These are phyloP conservation scores for Osmoderma eremita DNA, from an alignment of 2,888 invertebrate species.

Conservation along the genomic window DNA sequence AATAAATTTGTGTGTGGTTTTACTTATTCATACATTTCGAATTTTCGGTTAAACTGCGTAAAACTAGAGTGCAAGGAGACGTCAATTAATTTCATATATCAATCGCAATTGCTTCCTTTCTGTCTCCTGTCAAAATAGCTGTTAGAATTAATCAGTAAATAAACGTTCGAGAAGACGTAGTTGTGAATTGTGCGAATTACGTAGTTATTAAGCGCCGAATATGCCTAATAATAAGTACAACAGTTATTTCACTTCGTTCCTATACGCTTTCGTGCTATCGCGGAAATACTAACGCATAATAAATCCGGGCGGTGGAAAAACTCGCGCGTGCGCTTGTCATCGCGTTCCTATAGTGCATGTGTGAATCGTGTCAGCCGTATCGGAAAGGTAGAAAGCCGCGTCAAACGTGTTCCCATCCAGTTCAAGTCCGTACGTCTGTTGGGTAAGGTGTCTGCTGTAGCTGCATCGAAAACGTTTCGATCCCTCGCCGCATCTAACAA, in stretches of 20 bases:
- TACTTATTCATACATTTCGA: too few species aligned
- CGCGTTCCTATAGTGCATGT: neutral
- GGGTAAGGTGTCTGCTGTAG: constrained; percentile 16
- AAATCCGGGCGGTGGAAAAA: constrained; percentile 12
- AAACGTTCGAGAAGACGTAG: neutral
- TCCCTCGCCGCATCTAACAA: too few species aligned
- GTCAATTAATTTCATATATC: neutral
- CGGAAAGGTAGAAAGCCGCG: constrained; percentile 29
- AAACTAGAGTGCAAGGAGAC: constrained; percentile 11
- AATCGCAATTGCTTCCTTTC: constrained; percentile 13
- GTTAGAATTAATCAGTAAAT: neutral
- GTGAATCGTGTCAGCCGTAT: neutral
- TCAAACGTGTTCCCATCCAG: constrained; percentile 17
- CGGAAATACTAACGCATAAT: constrained; percentile 13
- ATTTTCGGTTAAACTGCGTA: neutral
- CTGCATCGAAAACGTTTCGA: neutral
- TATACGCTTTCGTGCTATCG: constrained; percentile 19
- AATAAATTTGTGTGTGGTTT: too few species aligned
- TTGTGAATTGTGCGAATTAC: neutral
- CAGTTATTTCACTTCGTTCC: constrained; percentile 23
- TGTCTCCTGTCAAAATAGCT: constrained; percentile 10
- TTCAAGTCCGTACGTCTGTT: constrained; percentile 16
- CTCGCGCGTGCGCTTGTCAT: constrained; percentile 5
- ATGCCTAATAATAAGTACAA: neutral
- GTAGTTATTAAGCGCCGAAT: neutral